Evolutionary conservation across 2,888 invertebrate genomes (phyloP).

Genomic region (Tillus elongatus): DNA sequence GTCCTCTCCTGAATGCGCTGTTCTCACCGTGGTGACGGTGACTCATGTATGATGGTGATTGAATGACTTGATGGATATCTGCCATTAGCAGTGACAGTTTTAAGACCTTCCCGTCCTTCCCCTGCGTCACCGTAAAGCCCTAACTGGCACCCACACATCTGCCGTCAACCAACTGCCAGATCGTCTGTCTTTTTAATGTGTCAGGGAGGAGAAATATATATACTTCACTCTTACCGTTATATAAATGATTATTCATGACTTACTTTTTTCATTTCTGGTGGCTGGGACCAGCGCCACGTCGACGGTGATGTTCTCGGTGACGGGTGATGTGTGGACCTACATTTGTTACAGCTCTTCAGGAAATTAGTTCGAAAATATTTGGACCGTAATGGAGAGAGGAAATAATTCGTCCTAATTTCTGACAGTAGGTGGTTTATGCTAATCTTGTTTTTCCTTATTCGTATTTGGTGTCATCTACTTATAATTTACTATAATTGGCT

Average conservation of each 20-base stretch:
- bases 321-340: too few species aligned
- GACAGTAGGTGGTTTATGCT: too few species aligned
- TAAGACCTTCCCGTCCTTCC: constrained; percentile 34
- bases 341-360: too few species aligned
- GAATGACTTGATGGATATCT: constrained; percentile 44
- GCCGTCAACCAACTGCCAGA: constrained; percentile 32
- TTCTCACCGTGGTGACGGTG: constrained; percentile 19
- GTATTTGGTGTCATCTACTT: too few species aligned
- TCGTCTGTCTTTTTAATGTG: constrained; percentile 36
- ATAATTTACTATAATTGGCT: too few species aligned
- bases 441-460: too few species aligned
- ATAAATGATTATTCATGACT: constrained; percentile 3
- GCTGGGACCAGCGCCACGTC: too few species aligned
- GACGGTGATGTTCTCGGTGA: too few species aligned
- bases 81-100: constrained; percentile 44
- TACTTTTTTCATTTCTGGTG: too few species aligned
- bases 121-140: constrained; percentile 18
- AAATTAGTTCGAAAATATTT: too few species aligned
- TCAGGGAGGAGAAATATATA: constrained; percentile 8
- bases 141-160: constrained; percentile 26
- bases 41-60: constrained; percentile 40
- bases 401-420: too few species aligned
- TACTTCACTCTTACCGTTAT: constrained; percentile 2
- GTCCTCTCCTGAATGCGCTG: neutral
- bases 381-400: too few species aligned